Evolutionary conservation across 2,888 invertebrate species (phyloP), one percentile per base, ranked within the genome.

Genomic region (Leptogaster cylindrica): DNA sequence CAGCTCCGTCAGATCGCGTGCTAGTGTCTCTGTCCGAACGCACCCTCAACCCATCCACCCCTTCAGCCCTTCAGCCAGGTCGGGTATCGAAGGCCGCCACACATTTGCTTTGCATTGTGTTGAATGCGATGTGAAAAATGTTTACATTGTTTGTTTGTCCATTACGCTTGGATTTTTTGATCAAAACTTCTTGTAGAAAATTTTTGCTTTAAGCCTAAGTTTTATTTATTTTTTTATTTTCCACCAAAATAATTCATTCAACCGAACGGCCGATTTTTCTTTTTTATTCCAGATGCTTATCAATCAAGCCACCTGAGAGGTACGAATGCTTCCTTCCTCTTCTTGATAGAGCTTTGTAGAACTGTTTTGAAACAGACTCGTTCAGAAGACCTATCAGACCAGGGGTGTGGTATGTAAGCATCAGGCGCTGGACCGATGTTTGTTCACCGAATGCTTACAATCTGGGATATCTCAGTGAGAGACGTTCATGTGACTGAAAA

Each of bases 271-370:
- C 75, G 74, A 70, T 77, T 75, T 76, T 76, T 77, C 75, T 76
- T 87, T n/a, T 86, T 87, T 86, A 87, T 87, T 87, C 84, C 87
- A 87, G 87, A 87, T 87, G 87, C 85, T 86, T 87, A 86, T 87
- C 87, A 85, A 87, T 87, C 85, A 87, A 87, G 86, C 87, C 87
- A 86, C 87, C 87, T 83, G 87, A 87, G 85, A 87, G 87, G 87
- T 87, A 87, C 86, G 78, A 74, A 75, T 73, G 73, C 73, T 70
- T 70, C 70, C 71, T 72, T 70, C 71, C 61, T 66, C 65, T 65
- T 69, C 65, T 65, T 20, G 78, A 44, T 55, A 44, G 52, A 52
- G 55, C 41, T 66, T 61, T 44, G 61, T 61, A 61, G 61, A 41
- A 41, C 51, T 66, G 50, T 48, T 67, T 52, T 68, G 51, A 67